Evolutionary conservation across 2,797 vertebrate species (phyloP), one percentile per base, ranked within the genome.

Genomic region (Leptoclinus maculatus): DNA sequence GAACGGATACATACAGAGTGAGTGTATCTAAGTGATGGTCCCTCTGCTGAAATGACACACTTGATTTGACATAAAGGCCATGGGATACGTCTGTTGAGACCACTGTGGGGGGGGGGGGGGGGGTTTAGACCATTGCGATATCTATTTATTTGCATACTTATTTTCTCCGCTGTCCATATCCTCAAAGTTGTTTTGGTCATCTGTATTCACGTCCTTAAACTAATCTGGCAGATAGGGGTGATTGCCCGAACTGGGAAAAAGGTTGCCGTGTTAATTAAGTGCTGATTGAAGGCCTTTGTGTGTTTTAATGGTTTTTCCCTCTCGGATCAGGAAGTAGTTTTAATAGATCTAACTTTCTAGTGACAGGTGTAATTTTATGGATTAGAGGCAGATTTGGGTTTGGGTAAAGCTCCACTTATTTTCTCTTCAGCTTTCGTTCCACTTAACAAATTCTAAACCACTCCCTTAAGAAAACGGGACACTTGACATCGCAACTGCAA

Each of bases 311-410:
- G 81, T 89, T 89, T 93, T 92, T 92, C 32, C 92, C 93, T 85
- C 87, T 83, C 74, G 93, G 95, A 94, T 96, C 93, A 94, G 92
- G 87, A 95, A 94, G 87, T 88, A 78, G 87, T 82, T 80, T 93
- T 96, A 95, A 95, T 96, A 94, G 95, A 95, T 94, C 85, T 91
- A 92, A 94, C 90, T 94, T 93, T 90, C 66, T 92, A 95, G 93
- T 95, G 95, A 95, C 96, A 96, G 95, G 95, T 96, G 95, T 95
- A 95, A 96, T 96, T 96, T 96, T 92, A 92, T 51, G 91, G 95
- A 94, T 95, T 96, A 94, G 85, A 89, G 85, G 91, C 89, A 83
- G 86, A 87, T 92, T 92, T 83, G 80, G 70, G 84, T 80, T 84
- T 79, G 67, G 69, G 84, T 64, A 78, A 80, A 86, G 87, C 87